Base-by-base conservation (phyloP, 2,888 invertebrate species). In the Lasius fuliginosus region DNA sequence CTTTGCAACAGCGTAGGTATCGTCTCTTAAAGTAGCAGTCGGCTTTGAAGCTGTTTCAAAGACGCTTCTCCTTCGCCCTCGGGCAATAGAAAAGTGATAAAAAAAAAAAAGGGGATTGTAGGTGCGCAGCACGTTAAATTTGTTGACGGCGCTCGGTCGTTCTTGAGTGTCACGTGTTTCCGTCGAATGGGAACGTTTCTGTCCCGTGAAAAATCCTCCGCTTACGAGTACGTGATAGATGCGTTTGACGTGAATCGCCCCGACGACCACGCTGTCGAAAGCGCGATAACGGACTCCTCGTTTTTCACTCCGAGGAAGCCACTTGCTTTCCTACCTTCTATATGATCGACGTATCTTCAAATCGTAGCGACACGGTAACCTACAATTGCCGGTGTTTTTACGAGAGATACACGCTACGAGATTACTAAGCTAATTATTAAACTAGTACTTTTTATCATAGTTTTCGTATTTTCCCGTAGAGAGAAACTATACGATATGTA, bases 201-300 rank as follows among this genome's bases (percentile, higher is more conserved):
- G n/a, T 71, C 30, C 76, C 82, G 65, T 85, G 84, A 90, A 87
- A 90, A 87, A 90, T 88, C 84, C 77, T 90, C 84, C 90, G 86
- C 82, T 89, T 75, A 68, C 87, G 82, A 68, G 75, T 79, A 82
- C 87, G 84, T 86, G 90, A 90, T 90, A 83, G 90, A 90, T 88
- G 89, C 85, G 87, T 88, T 88, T 83, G 82, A 88, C 84, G 88
- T 79, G 83, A 82, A 71, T 84, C 79, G 84, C n/a, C n/a, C 33
- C 42, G 46, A 27, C 60, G 36, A 33, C 15, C 60, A 12, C 62
- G 74, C 69, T 75, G 64, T 81, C 67, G 83, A 75, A 83, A 81
- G 81, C 42, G 42, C 62, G 79, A 81, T 81, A 81, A 81, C 74
- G 46, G 73, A 60, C 79, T 46, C 12, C 82, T 64, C 82, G 81